Percentiles rank a stretch among this genome's conserved stretches.
Conservation (phyloP, 2,113 vertebrate species). For the Sitta europaea region DNA sequence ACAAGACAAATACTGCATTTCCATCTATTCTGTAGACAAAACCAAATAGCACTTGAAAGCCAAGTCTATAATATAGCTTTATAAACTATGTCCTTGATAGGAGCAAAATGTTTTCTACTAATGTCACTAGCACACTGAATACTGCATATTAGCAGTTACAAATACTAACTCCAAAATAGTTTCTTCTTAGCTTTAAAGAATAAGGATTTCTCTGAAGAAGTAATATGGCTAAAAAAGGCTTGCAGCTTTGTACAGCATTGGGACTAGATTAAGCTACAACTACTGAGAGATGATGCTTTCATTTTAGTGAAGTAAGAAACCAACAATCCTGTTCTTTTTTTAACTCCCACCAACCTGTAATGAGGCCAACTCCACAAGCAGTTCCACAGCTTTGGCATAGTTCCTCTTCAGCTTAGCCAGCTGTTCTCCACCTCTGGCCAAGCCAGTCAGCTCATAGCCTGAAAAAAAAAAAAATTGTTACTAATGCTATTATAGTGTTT, state of each 20-base stretch:
- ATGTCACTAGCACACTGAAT: neutral
- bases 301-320: neutral
- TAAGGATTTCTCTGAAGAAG: neutral
- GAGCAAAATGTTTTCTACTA: neutral
- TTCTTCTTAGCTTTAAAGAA: neutral
- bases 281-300: neutral
- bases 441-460: constrained; percentile 97
- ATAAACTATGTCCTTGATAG: neutral
- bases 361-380: constrained; percentile 95
- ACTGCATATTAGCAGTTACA: neutral
- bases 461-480: neutral
- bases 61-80: neutral
- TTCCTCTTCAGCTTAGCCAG: constrained; percentile 96
- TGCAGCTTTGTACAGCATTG: neutral
- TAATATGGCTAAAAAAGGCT: neutral
- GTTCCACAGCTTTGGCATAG: constrained; percentile 96
- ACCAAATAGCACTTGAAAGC: neutral
- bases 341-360: constrained; percentile 82
- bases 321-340: accelerated
- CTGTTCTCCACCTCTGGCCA: constrained; percentile 96
- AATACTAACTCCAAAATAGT: neutral
- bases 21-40: neutral
- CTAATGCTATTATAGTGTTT: neutral
- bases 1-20: neutral
- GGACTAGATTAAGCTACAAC: neutral